Evolutionary conservation across 2,113 vertebrate genomes (phyloP).

Genomic region (Fulmarus glacialis): DNA sequence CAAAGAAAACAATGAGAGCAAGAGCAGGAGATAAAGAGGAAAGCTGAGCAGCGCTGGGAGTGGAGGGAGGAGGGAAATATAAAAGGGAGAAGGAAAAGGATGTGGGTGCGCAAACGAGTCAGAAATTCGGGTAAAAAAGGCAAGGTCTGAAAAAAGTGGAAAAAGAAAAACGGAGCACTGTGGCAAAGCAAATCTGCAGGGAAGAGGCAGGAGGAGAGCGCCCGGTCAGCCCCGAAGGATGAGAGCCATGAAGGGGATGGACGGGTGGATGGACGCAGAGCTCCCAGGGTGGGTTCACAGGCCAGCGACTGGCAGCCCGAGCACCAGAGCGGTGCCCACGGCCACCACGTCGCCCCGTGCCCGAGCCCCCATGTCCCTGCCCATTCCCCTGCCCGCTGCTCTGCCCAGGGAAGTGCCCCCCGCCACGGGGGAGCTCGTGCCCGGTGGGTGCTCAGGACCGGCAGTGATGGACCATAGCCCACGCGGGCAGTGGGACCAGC

Average conservation of each 20-base stretch:
- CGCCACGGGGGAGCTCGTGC: accelerated
- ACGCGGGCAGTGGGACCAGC: not conserved
- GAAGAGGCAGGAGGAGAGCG: not conserved
- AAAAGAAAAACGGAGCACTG: not conserved
- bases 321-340: not conserved
- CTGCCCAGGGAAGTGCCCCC: not conserved
- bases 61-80: not conserved
- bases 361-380: not conserved
- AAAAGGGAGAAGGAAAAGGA: not conserved
- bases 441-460: accelerated
- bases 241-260: accelerated
- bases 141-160: not conserved
- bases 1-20: not conserved
- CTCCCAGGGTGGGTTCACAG: accelerated
- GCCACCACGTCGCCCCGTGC: accelerated
- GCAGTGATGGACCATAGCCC: not conserved
- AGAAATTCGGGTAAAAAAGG: not conserved
- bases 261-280: accelerated
- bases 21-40: not conserved
- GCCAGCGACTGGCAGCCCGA: accelerated
- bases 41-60: not conserved
- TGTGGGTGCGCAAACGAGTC: accelerated
- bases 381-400: too few species aligned
- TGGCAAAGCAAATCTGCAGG: not conserved
- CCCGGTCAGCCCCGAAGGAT: accelerated